Evolutionary conservation across 2,113 vertebrate species (phyloP).

Genomic region (Danionella cerebrum): DNA sequence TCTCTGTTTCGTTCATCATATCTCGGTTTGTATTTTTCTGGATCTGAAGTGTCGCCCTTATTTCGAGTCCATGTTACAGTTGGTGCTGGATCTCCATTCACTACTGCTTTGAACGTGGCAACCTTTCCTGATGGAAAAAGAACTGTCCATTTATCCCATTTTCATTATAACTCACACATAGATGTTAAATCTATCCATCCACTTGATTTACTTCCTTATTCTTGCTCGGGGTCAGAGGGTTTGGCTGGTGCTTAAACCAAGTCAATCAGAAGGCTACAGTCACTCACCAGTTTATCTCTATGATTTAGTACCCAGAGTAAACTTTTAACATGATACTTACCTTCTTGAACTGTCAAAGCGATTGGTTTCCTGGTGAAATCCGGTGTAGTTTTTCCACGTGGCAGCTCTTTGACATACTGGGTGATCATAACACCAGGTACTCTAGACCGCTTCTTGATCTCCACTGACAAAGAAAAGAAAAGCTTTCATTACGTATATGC

Average conservation of each 20-base stretch:
- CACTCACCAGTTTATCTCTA: too few relatives aligned
- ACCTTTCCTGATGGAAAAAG: conserved; percentile 68
- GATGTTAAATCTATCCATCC: neutral
- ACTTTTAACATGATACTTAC: conserved; percentile 45
- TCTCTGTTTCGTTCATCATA: conserved; percentile 58
- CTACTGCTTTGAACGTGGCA: conserved; percentile 71
- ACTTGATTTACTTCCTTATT: too few relatives aligned
- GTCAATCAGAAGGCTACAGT: too few relatives aligned
- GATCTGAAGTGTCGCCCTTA: conserved; percentile 56
- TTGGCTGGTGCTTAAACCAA: too few relatives aligned
- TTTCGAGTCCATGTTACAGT: conserved; percentile 68
- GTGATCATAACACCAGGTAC: conserved; percentile 74
- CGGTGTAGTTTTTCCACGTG: conserved; percentile 69
- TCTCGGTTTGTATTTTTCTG: conserved; percentile 62
- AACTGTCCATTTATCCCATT: neutral
- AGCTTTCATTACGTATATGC: neutral
- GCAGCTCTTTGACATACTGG: conserved; percentile 73
- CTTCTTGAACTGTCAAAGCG: conserved; percentile 69
- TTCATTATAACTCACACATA: neutral
- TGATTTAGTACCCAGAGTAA: too few relatives aligned
- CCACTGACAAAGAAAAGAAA: conserved; percentile 41
- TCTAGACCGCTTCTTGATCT: conserved; percentile 65
- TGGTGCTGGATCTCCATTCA: conserved; percentile 74
- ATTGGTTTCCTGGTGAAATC: conserved; percentile 78
- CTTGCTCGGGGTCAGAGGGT: too few relatives aligned